A percentile compares a stretch with the other conserved stretches of the same genome.
Conservation (phyloP, 1,140 invertebrate genomes). For the Macrosteles quadrilineatus region DNA sequence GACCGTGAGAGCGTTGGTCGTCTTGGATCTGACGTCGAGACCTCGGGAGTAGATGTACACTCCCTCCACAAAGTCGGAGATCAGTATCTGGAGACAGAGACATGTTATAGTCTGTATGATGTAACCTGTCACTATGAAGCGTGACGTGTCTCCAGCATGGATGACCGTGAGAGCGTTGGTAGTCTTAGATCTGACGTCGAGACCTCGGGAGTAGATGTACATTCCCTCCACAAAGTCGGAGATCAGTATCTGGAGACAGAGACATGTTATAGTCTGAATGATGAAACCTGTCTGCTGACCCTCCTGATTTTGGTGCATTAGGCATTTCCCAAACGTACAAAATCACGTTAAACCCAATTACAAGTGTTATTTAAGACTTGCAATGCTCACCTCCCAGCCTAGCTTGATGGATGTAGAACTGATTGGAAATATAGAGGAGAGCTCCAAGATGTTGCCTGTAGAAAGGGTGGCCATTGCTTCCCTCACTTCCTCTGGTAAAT, state of each 20-base stretch:
- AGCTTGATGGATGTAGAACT: conserved; percentile 80
- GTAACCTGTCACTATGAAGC: conserved; percentile 70
- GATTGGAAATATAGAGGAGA: conserved; percentile 76
- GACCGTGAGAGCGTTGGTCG: conserved; percentile 74
- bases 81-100: conserved; percentile 57
- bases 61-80: conserved; percentile 71
- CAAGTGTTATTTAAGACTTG: too few species aligned
- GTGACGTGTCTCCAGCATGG: conserved; percentile 68
- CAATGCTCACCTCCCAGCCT: conserved; percentile 79
- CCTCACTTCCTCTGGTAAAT: conserved; percentile 52
- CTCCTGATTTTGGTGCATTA: too few species aligned
- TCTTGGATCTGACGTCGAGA: conserved; percentile 56
- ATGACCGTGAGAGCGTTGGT: conserved; percentile 76
- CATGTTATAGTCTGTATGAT: too few species aligned
- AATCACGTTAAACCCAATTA: too few species aligned
- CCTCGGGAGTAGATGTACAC: conserved; percentile 53
- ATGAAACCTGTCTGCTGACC: too few species aligned
- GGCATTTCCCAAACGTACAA: too few species aligned
- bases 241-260: conserved; percentile 63
- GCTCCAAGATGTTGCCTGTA: conserved; percentile 70
- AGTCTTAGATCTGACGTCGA: conserved; percentile 57
- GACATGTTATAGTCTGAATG: too few species aligned
- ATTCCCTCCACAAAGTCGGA: conserved; percentile 72
- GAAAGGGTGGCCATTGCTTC: conserved; percentile 68
- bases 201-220: conserved; percentile 49